A percentile compares a stretch with the other conserved stretches of the same genome.
phyloP scores from a whole-genome alignment of 2,113 vertebrate genomes.

The Tragelaphus imberbis region DNA sequence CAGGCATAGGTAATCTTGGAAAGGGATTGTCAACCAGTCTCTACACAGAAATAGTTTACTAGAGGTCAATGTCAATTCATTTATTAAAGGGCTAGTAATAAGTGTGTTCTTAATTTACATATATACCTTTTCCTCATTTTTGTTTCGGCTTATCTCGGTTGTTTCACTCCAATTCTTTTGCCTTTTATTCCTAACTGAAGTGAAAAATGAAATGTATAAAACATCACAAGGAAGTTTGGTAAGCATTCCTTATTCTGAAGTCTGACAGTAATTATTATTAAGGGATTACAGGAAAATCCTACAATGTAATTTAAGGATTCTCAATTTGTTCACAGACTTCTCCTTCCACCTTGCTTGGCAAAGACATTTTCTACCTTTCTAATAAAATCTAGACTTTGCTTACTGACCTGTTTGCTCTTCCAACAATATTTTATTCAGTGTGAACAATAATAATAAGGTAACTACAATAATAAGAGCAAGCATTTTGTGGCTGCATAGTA shows the following conservation, averaged over 20 bases:
- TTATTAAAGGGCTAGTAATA: constrained; percentile 26
- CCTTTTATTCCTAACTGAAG: constrained; percentile 46
- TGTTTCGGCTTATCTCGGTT: constrained; percentile 41
- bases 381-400: constrained; percentile 23
- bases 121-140: constrained; percentile 19
- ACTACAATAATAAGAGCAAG: neutral
- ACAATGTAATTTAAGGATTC: constrained; percentile 49
- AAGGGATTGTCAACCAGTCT: neutral
- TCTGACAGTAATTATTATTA: constrained; percentile 74
- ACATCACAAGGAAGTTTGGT: constrained; percentile 23
- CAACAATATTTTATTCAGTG: neutral
- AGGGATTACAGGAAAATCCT: constrained; percentile 69
- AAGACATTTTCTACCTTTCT: constrained; percentile 38
- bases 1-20: constrained; percentile 9
- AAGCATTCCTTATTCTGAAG: constrained; percentile 58
- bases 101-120: constrained; percentile 59
- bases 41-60: constrained; percentile 27
- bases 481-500: neutral
- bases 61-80: constrained; percentile 44
- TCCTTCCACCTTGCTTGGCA: constrained; percentile 10
- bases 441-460: neutral
- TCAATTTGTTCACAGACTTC: constrained; percentile 45
- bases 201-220: constrained; percentile 64
- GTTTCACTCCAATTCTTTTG: constrained; percentile 59
- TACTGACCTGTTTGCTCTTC: constrained; percentile 20